These are phyloP conservation scores for Myotis planiceps DNA, from an alignment of 2,797 vertebrate species.

Conservation along the genomic window DNA sequence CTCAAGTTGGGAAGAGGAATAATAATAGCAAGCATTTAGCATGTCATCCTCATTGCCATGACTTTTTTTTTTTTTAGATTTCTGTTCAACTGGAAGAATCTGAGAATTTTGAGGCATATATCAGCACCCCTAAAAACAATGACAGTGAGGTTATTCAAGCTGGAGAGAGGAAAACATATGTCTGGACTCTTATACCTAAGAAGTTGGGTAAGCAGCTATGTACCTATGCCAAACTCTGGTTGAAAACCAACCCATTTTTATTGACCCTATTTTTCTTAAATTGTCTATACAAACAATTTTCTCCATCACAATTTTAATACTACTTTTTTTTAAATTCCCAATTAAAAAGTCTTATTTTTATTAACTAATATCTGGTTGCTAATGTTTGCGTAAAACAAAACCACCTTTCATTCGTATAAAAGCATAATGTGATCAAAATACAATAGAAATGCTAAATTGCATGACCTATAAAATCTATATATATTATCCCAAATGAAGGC, in stretches of 20 bases:
- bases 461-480: background rate
- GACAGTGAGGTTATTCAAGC: slow-evolving; percentile 49
- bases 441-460: background rate
- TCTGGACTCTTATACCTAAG: slow-evolving; percentile 67
- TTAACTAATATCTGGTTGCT: background rate
- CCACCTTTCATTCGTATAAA: background rate
- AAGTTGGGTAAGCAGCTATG: slow-evolving; percentile 46
- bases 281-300: background rate
- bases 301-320: background rate
- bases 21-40: background rate
- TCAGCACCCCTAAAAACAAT: background rate
- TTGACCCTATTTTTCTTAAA: background rate
- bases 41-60: background rate
- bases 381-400: background rate
- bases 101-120: slow-evolving; percentile 58
- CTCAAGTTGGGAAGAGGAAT: background rate
- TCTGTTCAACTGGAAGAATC: slow-evolving; percentile 61
- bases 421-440: background rate
- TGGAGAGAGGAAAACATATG: slow-evolving; percentile 58
- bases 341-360: background rate
- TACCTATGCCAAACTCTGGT: background rate
- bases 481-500: background rate
- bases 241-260: background rate
- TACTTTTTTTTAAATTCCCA: background rate
- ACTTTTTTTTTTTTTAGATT: slow-evolving; percentile 46